These are phyloP conservation scores for Cossypha dichroa DNA, from an alignment of 2,797 vertebrate species.

Conservation along the genomic window DNA sequence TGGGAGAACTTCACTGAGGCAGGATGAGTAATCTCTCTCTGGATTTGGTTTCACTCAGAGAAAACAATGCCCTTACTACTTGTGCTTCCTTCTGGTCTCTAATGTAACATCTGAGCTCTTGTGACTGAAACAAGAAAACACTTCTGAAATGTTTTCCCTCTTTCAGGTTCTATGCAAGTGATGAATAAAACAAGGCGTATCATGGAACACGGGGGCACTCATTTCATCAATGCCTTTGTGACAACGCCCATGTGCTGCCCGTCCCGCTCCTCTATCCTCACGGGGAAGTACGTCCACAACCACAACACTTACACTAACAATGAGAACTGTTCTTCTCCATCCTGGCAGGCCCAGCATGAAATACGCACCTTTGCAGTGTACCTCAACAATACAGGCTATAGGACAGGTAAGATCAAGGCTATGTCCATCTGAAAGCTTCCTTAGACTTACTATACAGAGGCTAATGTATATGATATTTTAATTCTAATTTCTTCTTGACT, in stretches of 20 bases:
- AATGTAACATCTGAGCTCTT: not conserved
- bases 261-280: constrained; percentile 94
- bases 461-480: not conserved
- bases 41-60: not conserved
- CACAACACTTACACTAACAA: constrained; percentile 99
- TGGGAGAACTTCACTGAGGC: not conserved
- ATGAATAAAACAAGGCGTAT: constrained; percentile 87
- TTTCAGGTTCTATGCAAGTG: constrained; percentile 88
- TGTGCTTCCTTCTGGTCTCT: not conserved
- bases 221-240: constrained; percentile 95
- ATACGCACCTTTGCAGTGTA: constrained; percentile 89
- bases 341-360: constrained; percentile 95
- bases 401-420: constrained; percentile 83
- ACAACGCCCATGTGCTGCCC: constrained; percentile 99
- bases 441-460: not conserved
- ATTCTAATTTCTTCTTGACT: not conserved
- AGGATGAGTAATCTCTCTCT: not conserved
- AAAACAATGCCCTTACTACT: not conserved
- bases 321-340: constrained; percentile 94
- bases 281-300: constrained; percentile 96
- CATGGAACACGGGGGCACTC: constrained; percentile 89
- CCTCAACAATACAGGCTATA: constrained; percentile 94
- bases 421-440: not conserved
- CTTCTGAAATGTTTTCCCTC: not conserved
- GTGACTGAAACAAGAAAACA: not conserved